Percentiles rank a stretch among this genome's conserved stretches.
phyloP scores from a whole-genome alignment of 2,888 invertebrate species.

The Ctenicera cuprea region DNA sequence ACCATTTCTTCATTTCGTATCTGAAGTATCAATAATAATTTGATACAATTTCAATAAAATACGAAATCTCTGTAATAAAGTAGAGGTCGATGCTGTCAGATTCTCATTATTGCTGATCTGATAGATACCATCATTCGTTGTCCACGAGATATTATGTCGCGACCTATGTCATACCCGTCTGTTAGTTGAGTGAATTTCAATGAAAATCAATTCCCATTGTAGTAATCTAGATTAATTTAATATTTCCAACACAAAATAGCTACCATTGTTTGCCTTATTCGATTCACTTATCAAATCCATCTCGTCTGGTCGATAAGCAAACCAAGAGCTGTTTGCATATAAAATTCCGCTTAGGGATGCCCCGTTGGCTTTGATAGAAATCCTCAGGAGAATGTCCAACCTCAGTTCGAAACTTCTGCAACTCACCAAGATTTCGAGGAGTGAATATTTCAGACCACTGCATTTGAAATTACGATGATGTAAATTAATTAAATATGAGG shows the following conservation, averaged over 20 bases:
- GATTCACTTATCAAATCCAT: neutral
- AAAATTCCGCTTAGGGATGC: too few species aligned
- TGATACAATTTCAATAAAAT: too few species aligned
- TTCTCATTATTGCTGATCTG: neutral
- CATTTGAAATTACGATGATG: conserved; percentile 1
- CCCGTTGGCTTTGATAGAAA: neutral
- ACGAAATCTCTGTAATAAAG: too few species aligned
- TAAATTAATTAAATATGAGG: conserved; percentile 13
- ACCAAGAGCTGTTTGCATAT: too few species aligned
- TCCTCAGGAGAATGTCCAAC: too few species aligned
- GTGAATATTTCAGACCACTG: neutral
- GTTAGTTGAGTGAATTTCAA: neutral
- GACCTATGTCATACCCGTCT: neutral
- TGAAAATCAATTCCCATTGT: conserved; percentile 2
- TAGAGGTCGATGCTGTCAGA: too few species aligned
- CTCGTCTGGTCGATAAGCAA: neutral
- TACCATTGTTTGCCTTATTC: neutral
- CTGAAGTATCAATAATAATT: too few species aligned
- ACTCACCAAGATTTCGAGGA: neutral
- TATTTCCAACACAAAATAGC: neutral
- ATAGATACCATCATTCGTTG: neutral
- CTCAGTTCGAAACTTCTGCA: neutral
- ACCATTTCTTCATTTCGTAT: too few species aligned
- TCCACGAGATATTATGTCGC: neutral
- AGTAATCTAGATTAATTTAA: neutral